Conservation (phyloP, 2,113 vertebrate genomes). For the Phalacrocorax aristotelis region DNA sequence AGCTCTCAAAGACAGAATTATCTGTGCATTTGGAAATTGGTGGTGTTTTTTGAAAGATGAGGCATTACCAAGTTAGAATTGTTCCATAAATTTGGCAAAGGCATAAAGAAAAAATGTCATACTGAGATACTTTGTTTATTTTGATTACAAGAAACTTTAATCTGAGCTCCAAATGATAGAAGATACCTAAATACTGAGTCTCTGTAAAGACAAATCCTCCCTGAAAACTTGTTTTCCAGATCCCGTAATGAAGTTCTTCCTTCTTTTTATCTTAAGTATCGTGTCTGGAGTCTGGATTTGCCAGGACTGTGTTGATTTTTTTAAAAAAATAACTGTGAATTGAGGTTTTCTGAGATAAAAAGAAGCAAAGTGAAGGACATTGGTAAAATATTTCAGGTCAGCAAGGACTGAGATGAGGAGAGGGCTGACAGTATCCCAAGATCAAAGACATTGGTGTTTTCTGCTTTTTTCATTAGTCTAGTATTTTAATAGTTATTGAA, state of each 20-base stretch:
- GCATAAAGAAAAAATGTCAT: constrained; percentile 5
- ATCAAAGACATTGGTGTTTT: neutral
- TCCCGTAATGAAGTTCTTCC: neutral
- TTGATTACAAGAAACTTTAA: constrained; percentile 30
- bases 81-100: constrained; percentile 28
- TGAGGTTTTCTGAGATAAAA: neutral
- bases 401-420: neutral
- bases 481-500: neutral
- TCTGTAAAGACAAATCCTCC: neutral
- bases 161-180: constrained; percentile 11
- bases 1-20: neutral
- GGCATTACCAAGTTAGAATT: constrained; percentile 19
- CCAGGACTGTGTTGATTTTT: neutral
- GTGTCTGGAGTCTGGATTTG: neutral
- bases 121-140: constrained; percentile 43
- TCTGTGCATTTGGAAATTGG: neutral
- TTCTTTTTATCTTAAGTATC: neutral
- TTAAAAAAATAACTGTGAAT: neutral
- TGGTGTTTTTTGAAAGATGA: neutral
- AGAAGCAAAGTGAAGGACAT: neutral
- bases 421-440: neutral
- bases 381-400: neutral
- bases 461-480: neutral
- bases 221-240: neutral
- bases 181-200: neutral